Conservation (phyloP, 37 sponge, comb jelly and placozoan genomes). For the Bolinopsis microptera region DNA sequence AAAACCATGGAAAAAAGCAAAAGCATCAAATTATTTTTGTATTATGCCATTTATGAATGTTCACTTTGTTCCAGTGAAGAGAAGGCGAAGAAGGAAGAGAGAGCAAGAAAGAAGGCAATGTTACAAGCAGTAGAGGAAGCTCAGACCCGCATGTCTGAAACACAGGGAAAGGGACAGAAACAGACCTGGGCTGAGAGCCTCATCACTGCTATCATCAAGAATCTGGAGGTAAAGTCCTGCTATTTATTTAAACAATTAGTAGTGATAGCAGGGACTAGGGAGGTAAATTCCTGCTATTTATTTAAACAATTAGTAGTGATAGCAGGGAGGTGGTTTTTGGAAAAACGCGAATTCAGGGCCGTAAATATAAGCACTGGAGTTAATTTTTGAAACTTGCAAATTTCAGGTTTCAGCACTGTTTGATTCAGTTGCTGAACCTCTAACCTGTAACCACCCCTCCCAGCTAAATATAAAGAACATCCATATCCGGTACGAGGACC, state of each 20-base stretch:
- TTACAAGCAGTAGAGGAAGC: conserved; percentile 46
- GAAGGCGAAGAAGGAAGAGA: neutral
- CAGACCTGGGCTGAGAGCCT: conserved; percentile 56
- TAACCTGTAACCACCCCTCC: no score
- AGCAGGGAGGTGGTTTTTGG: no score
- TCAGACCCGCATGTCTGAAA: neutral
- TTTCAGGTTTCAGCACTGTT: no score
- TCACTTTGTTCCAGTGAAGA: conserved; percentile 3
- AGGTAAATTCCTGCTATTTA: no score
- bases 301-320: no score
- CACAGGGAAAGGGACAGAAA: neutral
- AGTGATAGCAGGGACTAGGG: no score
- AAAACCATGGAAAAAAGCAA: no score
- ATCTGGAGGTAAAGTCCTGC: conserved; percentile 17
- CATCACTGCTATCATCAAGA: conserved; percentile 48
- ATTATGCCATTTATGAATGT: neutral
- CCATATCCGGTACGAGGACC: conserved; percentile 52
- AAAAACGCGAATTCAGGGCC: no score
- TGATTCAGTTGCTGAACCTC: no score
- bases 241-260: neutral
- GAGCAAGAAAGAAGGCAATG: neutral
- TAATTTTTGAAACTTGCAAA: no score
- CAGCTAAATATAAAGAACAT: conserved; percentile 36
- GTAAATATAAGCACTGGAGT: no score
- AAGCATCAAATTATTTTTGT: no score